These are phyloP conservation scores for Haliclystus octoradiatus DNA, from an alignment of 30 jellyfish, hydroid and myxozoan genomes.

Conservation along the genomic window DNA sequence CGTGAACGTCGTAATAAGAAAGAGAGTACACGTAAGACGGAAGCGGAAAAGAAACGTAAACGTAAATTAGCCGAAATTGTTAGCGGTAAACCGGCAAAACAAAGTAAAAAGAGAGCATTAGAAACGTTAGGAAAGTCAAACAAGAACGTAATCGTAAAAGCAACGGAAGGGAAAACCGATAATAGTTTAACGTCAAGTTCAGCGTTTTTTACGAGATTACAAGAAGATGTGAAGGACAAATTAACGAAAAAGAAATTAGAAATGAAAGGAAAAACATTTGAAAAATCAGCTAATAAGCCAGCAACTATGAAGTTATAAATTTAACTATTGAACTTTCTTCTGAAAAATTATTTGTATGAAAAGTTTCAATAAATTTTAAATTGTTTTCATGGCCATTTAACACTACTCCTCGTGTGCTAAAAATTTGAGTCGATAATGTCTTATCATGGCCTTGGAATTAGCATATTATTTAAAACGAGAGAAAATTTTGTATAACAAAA, in stretches of 20 bases:
- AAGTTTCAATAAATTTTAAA: too few relatives aligned
- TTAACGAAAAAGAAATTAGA: neutral
- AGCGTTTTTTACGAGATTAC: constrained; percentile 59
- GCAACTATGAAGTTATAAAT: neutral
- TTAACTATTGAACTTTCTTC: neutral
- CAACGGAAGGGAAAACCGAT: neutral
- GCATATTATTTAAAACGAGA: too few relatives aligned
- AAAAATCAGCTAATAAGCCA: neutral
- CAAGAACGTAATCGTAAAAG: constrained; percentile 15
- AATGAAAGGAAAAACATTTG: neutral
- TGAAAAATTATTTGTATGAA: too few relatives aligned
- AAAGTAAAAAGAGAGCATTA: constrained; percentile 30
- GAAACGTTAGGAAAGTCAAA: constrained; percentile 9
- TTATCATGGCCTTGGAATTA: too few relatives aligned
- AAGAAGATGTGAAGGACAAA: constrained; percentile 50
- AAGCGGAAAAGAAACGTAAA: constrained; percentile 12
- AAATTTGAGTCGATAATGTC: too few relatives aligned
- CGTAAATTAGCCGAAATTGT: constrained; percentile 4
- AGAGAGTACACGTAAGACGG: constrained; percentile 18
- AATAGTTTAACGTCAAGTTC: constrained; percentile 53
- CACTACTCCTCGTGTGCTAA: neutral
- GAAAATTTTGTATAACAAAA: too few relatives aligned
- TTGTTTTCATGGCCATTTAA: neutral
- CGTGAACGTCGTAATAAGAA: constrained; percentile 52
- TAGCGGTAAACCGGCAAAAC: neutral